Conservation (phyloP, 2,888 invertebrate species). For the Hypercompe scribonia region DNA sequence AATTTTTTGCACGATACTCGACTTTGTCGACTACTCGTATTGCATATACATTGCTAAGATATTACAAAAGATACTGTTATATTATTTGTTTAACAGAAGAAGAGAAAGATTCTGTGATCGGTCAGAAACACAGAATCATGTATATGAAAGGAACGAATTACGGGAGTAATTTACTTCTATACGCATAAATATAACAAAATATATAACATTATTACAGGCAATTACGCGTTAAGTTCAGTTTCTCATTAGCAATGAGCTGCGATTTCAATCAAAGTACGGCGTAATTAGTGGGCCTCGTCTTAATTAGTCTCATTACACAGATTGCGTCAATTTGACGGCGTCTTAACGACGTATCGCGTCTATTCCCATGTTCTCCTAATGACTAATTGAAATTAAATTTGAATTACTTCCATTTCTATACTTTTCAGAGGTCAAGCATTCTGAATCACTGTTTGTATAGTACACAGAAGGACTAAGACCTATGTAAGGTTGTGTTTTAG, state of each 20-base stretch:
- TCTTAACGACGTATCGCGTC: conserved; percentile 36
- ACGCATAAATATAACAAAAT: neutral
- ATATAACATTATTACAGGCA: conserved; percentile 26
- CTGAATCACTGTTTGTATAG: too few relatives aligned
- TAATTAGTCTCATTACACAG: conserved; percentile 55
- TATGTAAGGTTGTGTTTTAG: neutral
- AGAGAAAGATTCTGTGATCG: neutral
- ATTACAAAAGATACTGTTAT: neutral
- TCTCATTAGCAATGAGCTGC: conserved; percentile 52
- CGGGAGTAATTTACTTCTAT: neutral
- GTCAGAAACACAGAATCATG: neutral
- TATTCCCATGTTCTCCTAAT: conserved; percentile 10
- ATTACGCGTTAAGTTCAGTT: conserved; percentile 47
- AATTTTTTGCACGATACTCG: too few relatives aligned
- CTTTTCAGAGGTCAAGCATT: neutral
- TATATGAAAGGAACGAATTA: too few relatives aligned
- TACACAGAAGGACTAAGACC: neutral
- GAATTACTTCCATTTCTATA: neutral
- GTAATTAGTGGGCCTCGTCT: conserved; percentile 56
- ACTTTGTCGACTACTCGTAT: too few relatives aligned
- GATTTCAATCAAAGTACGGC: conserved; percentile 53
- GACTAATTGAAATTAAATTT: conserved; percentile 34
- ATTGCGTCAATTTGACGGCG: conserved; percentile 50
- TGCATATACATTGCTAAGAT: neutral
- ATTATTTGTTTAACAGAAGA: neutral